Evolutionary conservation across 1,140 invertebrate species (phyloP).

Genomic region (Pseudomyrmex sp.): DNA sequence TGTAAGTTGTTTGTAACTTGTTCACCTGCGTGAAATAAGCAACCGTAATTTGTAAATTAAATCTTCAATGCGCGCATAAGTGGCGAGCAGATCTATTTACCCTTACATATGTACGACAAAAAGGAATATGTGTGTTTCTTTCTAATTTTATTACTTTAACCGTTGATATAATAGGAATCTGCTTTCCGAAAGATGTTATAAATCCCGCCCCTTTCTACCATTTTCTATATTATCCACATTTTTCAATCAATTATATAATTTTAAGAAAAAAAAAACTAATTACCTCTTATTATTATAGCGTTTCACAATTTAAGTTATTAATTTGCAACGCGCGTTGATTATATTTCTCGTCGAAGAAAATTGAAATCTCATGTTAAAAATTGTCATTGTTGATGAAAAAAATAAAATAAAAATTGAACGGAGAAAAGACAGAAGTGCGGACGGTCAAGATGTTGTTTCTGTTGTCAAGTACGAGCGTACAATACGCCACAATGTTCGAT

Average conservation of each 20-base stretch:
- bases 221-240: constrained; percentile 8
- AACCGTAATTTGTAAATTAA: background rate
- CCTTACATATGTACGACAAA: background rate
- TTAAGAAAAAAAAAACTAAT: no score
- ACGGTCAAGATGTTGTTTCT: no score
- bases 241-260: background rate
- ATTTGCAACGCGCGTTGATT: no score
- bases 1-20: constrained; percentile 1
- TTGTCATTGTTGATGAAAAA: no score
- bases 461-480: no score
- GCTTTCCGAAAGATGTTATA: background rate
- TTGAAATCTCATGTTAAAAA: no score
- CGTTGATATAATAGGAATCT: constrained; percentile 34
- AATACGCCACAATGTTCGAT: no score
- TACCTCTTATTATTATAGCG: background rate
- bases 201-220: background rate
- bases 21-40: no score
- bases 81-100: no score
- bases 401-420: no score
- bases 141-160: constrained; percentile 8
- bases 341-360: no score
- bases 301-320: background rate
- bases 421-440: no score
- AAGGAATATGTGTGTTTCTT: background rate
- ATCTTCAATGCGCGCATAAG: background rate